phyloP scores from a whole-genome alignment of 2,113 vertebrate genomes.

The Sinosuthora webbiana region DNA sequence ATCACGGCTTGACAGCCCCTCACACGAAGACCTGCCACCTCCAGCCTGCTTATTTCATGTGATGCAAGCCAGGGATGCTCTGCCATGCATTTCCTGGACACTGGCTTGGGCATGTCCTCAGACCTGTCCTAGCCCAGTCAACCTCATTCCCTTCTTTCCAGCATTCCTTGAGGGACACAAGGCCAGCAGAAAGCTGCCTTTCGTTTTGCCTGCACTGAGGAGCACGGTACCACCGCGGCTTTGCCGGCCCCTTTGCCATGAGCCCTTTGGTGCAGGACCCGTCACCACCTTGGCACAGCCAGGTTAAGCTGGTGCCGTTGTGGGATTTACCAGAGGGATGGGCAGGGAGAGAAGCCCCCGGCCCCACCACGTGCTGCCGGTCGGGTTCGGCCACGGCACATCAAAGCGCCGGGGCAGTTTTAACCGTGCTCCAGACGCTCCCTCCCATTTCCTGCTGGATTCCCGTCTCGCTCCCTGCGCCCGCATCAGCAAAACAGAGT shows the following conservation, averaged over 20 bases:
- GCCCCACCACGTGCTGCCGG: background rate
- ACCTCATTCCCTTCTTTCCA: background rate
- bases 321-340: rapidly evolving
- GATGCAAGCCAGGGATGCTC: background rate
- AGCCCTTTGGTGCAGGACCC: background rate
- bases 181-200: background rate
- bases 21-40: rapidly evolving
- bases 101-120: background rate
- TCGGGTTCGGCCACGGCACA: background rate
- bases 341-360: background rate
- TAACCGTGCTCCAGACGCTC: background rate
- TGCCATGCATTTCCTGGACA: rapidly evolving
- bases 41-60: background rate
- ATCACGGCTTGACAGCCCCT: rapidly evolving
- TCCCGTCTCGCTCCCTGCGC: slow-evolving; percentile 25
- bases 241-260: background rate
- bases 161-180: background rate
- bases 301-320: background rate
- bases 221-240: rapidly evolving
- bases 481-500: slow-evolving; percentile 67
- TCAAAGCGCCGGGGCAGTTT: slow-evolving; percentile 12
- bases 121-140: background rate
- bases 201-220: rapidly evolving
- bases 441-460: slow-evolving; percentile 66
- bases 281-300: background rate